A percentile compares a stretch with the other conserved stretches of the same genome.
These are phyloP conservation scores for Deilephila porcellus DNA, from an alignment of 2,888 invertebrate genomes.

Conservation along the genomic window DNA sequence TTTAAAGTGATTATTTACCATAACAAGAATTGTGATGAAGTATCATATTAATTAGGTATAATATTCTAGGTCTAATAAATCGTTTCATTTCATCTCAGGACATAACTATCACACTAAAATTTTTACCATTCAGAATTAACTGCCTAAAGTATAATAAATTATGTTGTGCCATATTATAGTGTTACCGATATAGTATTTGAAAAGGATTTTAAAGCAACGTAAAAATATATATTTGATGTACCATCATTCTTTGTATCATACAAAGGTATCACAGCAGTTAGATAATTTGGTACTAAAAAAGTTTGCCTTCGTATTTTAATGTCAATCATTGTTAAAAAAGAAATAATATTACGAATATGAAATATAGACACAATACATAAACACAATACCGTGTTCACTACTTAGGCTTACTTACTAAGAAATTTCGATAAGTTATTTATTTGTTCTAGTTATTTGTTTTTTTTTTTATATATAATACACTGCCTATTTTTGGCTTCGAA, in stretches of 20 bases:
- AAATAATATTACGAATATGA: background rate
- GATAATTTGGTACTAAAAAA: slow-evolving; percentile 1
- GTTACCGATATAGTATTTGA: background rate
- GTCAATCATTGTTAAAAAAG: background rate
- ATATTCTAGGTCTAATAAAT: too few species aligned
- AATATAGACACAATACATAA: background rate
- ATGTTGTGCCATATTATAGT: background rate
- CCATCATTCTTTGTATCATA: slow-evolving; percentile 23
- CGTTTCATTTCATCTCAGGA: background rate
- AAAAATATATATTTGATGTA: background rate
- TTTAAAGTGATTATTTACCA: background rate
- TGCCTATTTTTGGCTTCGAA: slow-evolving; percentile 60
- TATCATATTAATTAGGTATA: background rate
- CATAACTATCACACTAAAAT: background rate
- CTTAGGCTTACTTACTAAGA: slow-evolving; percentile 3
- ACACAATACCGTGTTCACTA: background rate
- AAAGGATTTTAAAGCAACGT: background rate
- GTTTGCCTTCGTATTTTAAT: background rate
- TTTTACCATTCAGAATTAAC: too few species aligned
- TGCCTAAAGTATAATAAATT: too few species aligned
- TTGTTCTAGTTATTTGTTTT: slow-evolving; percentile 54
- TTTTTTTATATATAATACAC: slow-evolving; percentile 44
- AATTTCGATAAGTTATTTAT: slow-evolving; percentile 29
- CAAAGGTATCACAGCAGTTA: slow-evolving; percentile 26
- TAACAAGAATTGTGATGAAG: background rate